Evolutionary conservation across 2,888 invertebrate genomes (phyloP), one percentile per base, ranked within the genome.

Genomic region (Eumacrocentrus americanus): DNA sequence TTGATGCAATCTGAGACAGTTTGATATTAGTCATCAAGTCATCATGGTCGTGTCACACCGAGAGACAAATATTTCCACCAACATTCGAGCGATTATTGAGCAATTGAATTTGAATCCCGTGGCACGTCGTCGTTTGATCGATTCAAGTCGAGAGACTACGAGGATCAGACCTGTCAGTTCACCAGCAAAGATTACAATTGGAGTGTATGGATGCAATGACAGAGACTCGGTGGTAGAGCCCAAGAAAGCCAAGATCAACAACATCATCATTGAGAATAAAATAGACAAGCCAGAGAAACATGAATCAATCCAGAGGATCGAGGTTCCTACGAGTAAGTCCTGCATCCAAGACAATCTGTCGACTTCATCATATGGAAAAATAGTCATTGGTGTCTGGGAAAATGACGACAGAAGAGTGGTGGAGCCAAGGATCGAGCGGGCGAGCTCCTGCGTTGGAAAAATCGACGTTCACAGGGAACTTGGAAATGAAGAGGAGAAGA

Each of bases 51-150:
- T 79, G 71, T 76, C 77, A n/a, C 79, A 74, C 42, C 75, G 77
- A 35, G 79, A 79, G 64, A 70, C 67, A 4, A 65, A 72, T 25
- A 79, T 80, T 52, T 79, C 79, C 50, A 74, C 79, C 29, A 80
- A 80, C 65, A 80, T 80, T 51, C 72, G 80, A 16, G 80, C 80
- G 64, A 79, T 80, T 67, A 80, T 80, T 70, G 77, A 80, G 62
- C 79, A 80, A 57, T 63, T 80, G 63, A 80, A 80, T 52, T 63
- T 80, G 53, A 78, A 79, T 55, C 77, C 80, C 3, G 76, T 80
- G n/a, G 77, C 76, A 51, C 68, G 74, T 18, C 67, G 74, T 3
- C 70, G 73, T n/a, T 47, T 76, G 61, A 74, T 75, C 57, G 75
- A 76, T 60, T 71, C 72, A 1, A 69, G 62, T n/a, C 66, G 68